Percentiles rank a stretch among this genome's conserved stretches.
Conservation (phyloP, 1,140 invertebrate species). For the Tachypleus tridentatus region DNA sequence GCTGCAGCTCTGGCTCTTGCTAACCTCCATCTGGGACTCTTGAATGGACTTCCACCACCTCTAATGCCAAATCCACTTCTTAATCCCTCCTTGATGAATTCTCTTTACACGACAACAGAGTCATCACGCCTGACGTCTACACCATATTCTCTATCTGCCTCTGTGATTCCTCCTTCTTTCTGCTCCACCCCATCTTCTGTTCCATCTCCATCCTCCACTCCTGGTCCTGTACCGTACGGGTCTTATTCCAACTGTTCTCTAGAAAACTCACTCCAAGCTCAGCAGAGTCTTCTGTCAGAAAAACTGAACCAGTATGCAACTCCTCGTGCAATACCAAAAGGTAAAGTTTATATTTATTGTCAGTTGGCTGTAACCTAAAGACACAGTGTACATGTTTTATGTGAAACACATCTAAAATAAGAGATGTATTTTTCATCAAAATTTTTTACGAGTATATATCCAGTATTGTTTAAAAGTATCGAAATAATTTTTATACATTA, state of each 20-base stretch:
- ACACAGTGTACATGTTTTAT: no score
- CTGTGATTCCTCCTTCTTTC: constrained; percentile 9
- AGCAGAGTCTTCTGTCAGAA: constrained; percentile 3
- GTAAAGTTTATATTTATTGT: constrained; percentile 7
- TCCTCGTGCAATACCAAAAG: constrained; percentile 24
- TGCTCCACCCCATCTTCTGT: constrained; percentile 17
- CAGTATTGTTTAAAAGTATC: no score
- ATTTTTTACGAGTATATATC: no score
- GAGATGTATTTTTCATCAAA: no score
- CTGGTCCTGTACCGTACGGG: constrained; percentile 15
- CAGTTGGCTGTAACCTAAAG: no score
- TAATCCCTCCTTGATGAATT: constrained; percentile 6
- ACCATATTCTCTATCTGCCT: constrained; percentile 7
- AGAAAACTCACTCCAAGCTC: no score
- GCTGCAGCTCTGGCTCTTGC: constrained; percentile 12
- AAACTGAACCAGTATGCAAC: constrained; percentile 25
- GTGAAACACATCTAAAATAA: no score
- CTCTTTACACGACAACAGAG: constrained; percentile 7
- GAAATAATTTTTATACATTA: no score
- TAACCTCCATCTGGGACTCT: constrained; percentile 17
- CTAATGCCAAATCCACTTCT: constrained; percentile 18
- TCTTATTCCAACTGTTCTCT: neutral
- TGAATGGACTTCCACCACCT: constrained; percentile 18
- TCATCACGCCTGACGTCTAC: constrained; percentile 9
- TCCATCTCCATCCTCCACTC: constrained; percentile 18